A percentile compares a stretch with the other conserved stretches of the same genome.
Conservation (phyloP, 2,888 invertebrate species). For the Herminia tarsipennalis region DNA sequence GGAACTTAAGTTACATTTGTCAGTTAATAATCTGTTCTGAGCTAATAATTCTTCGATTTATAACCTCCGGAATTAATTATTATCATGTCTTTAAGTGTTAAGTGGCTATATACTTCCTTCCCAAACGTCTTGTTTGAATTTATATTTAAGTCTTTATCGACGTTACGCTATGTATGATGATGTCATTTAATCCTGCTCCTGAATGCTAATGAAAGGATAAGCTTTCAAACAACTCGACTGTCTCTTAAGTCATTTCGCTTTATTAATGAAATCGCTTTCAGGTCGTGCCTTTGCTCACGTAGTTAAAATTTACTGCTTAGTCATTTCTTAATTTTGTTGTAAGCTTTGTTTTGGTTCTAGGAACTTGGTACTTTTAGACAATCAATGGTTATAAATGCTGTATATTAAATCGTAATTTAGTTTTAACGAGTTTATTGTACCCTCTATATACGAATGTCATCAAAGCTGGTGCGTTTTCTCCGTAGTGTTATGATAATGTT, state of each 20-base stretch:
- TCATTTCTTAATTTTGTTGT: conserved; percentile 4
- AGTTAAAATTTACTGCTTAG: conserved; percentile 6
- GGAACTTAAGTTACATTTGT: conserved; percentile 34
- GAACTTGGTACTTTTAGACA: neutral
- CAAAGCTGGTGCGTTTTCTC: neutral
- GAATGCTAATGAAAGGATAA: conserved; percentile 37
- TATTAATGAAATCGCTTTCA: conserved; percentile 25
- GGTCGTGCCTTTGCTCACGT: conserved; percentile 20
- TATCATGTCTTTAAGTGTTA: conserved; percentile 28
- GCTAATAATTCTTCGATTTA: conserved; percentile 50
- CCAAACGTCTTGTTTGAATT: conserved; percentile 31
- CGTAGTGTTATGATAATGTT: neutral
- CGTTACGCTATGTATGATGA: conserved; percentile 28
- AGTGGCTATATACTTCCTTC: conserved; percentile 46
- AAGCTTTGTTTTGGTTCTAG: neutral
- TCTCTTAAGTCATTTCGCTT: conserved; percentile 19
- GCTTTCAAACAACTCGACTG: conserved; percentile 28
- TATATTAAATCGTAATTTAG: neutral
- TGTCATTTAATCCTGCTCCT: conserved; percentile 34
- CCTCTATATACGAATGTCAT: conserved; percentile 1
- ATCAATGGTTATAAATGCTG: neutral
- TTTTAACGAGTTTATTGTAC: conserved; percentile 3
- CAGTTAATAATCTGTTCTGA: conserved; percentile 41
- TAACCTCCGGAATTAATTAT: conserved; percentile 38
- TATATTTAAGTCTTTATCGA: conserved; percentile 32